These are phyloP conservation scores for Drosophila persimilis DNA, from an alignment of 1,140 invertebrate species.

Conservation along the genomic window DNA sequence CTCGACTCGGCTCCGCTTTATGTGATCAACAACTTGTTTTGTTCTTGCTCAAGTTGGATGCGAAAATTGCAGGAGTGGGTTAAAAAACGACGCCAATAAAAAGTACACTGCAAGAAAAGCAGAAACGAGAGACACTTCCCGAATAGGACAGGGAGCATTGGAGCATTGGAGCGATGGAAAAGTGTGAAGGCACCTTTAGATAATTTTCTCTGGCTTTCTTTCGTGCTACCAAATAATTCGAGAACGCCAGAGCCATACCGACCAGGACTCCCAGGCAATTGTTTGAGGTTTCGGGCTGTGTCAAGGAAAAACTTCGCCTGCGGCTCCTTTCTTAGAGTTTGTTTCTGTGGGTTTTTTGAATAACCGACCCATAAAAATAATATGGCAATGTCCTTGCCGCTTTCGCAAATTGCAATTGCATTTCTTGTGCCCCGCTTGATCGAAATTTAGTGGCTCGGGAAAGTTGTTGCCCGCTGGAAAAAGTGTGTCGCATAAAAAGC, in stretches of 20 bases:
- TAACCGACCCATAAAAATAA: conserved; percentile 68
- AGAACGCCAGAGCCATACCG: conserved; percentile 1
- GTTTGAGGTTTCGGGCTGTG: neutral
- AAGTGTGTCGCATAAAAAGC: conserved; percentile 51
- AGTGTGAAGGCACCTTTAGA: no score
- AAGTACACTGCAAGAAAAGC: conserved; percentile 35
- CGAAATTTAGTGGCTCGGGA: conserved; percentile 49
- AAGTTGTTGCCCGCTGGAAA: conserved; percentile 31
- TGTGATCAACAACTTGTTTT: conserved; percentile 80
- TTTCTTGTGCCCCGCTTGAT: conserved; percentile 53
- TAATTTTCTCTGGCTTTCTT: no score
- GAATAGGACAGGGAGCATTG: no score
- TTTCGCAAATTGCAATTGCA: conserved; percentile 48
- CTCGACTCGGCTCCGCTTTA: conserved; percentile 56
- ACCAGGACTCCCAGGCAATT: conserved; percentile 9
- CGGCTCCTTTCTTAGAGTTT: conserved; percentile 34
- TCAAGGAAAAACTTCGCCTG: conserved; percentile 40
- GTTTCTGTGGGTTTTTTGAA: conserved; percentile 33
- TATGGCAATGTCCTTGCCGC: conserved; percentile 65
- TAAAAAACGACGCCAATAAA: conserved; percentile 23
- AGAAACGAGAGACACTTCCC: neutral
- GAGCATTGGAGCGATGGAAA: no score
- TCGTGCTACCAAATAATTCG: no score
- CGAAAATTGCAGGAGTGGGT: conserved; percentile 49
- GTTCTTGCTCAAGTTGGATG: conserved; percentile 59